Conservation (phyloP, 2,113 vertebrate species). For the Sinosuthora webbiana region DNA sequence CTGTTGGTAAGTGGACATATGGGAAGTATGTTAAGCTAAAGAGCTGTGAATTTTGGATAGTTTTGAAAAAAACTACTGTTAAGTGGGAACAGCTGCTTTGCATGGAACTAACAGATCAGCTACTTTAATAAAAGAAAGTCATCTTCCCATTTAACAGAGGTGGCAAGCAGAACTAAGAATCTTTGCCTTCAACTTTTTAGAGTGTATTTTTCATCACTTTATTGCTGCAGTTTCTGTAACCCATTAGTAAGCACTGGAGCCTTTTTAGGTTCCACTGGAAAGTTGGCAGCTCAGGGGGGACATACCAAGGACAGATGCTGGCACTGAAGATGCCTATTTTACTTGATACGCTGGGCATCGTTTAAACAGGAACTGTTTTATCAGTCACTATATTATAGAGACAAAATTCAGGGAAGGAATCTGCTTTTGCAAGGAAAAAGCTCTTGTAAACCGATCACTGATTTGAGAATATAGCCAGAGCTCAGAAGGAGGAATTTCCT, state of each 20-base stretch:
- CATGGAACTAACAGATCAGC: background rate
- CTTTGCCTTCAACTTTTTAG: background rate
- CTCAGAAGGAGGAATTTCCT: slow-evolving; percentile 40
- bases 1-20: background rate
- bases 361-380: slow-evolving; percentile 18
- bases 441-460: background rate
- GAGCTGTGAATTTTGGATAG: background rate
- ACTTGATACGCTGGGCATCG: background rate
- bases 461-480: slow-evolving; percentile 19
- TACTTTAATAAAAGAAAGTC: background rate
- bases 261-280: slow-evolving; percentile 32
- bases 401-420: slow-evolving; percentile 19
- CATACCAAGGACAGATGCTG: background rate
- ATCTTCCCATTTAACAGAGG: background rate
- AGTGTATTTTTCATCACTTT: background rate
- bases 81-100: slow-evolving; percentile 3
- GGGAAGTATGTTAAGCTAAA: slow-evolving; percentile 10
- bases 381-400: background rate
- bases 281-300: slow-evolving; percentile 4
- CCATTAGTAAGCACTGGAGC: background rate
- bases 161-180: background rate
- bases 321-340: background rate
- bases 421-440: slow-evolving; percentile 17
- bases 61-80: background rate
- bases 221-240: background rate